Evolutionary conservation across 2,888 invertebrate species (phyloP).

Genomic region (Oscheius sp.): DNA sequence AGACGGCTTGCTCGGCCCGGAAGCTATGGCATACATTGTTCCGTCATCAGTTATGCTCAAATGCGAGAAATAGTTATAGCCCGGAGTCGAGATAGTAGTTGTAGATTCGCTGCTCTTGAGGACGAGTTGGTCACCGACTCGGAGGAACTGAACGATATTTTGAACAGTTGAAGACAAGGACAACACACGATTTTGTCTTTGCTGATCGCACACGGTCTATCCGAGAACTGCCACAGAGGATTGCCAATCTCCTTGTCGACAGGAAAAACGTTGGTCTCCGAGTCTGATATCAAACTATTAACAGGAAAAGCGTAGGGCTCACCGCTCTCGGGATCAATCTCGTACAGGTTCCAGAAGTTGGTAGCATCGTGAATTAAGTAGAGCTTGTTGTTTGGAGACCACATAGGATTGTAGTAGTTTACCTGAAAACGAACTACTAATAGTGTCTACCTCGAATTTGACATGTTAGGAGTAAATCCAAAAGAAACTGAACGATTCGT

Average conservation of each 20-base stretch:
- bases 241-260: slow-evolving; percentile 54
- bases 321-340: slow-evolving; percentile 55
- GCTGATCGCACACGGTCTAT: slow-evolving; percentile 43
- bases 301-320: background rate
- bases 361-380: slow-evolving; percentile 74
- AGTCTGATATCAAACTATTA: background rate
- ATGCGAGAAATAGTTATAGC: slow-evolving; percentile 48
- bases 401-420: slow-evolving; percentile 74
- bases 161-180: background rate
- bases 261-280: slow-evolving; percentile 47
- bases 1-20: slow-evolving; percentile 71
- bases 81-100: slow-evolving; percentile 42
- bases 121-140: slow-evolving; percentile 9
- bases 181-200: slow-evolving; percentile 8
- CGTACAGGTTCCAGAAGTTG: slow-evolving; percentile 75
- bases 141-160: slow-evolving; percentile 15
- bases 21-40: slow-evolving; percentile 71
- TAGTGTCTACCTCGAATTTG: background rate
- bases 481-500: too few species aligned
- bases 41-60: slow-evolving; percentile 42
- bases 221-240: slow-evolving; percentile 60
- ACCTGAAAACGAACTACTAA: slow-evolving; percentile 26
- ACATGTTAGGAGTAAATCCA: background rate
- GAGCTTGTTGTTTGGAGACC: slow-evolving; percentile 73
- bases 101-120: slow-evolving; percentile 22